These are phyloP conservation scores for Simalia tracyae DNA, from an alignment of 2,797 vertebrate species.

Conservation along the genomic window DNA sequence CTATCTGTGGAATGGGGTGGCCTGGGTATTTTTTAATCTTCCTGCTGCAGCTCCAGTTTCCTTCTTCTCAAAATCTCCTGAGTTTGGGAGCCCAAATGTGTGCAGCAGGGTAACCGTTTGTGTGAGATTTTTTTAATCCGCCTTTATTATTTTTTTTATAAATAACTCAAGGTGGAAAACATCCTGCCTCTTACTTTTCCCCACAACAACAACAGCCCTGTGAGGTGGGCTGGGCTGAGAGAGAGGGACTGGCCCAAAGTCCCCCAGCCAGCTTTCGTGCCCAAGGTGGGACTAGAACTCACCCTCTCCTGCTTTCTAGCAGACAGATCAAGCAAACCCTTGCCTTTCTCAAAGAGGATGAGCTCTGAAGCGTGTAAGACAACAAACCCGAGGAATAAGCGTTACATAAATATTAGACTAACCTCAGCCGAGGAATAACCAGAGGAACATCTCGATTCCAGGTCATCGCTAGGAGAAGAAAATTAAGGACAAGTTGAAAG, in stretches of 20 bases:
- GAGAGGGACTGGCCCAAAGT: no score
- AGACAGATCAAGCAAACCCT: not conserved
- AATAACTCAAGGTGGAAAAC: no score
- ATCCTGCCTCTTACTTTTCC: no score
- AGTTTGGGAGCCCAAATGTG: not conserved
- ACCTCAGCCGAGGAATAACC: slow-evolving; percentile 98
- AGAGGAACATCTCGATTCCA: slow-evolving; percentile 92
- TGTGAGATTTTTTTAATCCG: no score
- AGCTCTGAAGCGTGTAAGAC: not conserved
- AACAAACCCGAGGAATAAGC: not conserved
- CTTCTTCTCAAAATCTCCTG: not conserved
- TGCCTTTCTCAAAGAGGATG: not conserved
- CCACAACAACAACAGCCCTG: no score
- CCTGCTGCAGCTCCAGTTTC: not conserved
- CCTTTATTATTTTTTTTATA: no score
- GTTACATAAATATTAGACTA: slow-evolving; percentile 61
- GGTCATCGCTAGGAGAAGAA: slow-evolving; percentile 83
- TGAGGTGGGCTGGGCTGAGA: no score
- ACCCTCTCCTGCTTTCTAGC: no score
- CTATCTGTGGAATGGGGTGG: no score
- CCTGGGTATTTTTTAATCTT: not conserved
- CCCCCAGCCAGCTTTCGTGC: no score
- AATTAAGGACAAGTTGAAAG: slow-evolving; percentile 35
- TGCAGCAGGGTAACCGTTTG: not conserved
- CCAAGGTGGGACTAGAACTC: no score